Evolutionary conservation across 2,888 invertebrate species (phyloP).

Genomic region (Leptothorax acervorum): DNA sequence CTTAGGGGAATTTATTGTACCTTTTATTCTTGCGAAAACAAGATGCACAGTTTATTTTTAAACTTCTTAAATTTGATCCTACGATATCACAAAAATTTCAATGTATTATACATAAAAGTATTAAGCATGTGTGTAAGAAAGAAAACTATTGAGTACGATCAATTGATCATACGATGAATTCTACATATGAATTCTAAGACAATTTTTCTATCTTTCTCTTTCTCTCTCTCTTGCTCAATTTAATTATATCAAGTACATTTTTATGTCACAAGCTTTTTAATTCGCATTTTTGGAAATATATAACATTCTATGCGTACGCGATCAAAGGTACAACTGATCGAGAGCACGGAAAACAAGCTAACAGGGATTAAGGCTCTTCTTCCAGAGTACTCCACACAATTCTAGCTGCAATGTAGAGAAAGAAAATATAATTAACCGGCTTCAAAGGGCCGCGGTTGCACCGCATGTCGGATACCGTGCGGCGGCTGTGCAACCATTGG

Average conservation of each 20-base stretch:
- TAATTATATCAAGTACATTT: neutral
- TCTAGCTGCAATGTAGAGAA: conserved; percentile 24
- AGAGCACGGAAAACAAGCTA: conserved; percentile 6
- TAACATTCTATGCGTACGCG: neutral
- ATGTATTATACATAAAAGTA: neutral
- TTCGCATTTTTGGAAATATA: neutral
- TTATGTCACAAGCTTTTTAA: neutral
- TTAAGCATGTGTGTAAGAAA: neutral
- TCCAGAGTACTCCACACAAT: conserved; percentile 8
- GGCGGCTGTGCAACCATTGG: conserved; percentile 39
- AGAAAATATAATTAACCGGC: conserved; percentile 55
- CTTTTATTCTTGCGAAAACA: conserved; percentile 40
- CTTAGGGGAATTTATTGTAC: neutral
- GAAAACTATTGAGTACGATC: neutral
- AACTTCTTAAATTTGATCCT: conserved; percentile 1
- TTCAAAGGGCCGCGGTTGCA: conserved; percentile 36
- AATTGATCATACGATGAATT: neutral
- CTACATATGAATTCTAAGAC: neutral
- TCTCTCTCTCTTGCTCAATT: neutral
- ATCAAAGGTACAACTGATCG: conserved; percentile 1
- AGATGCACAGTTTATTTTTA: conserved; percentile 30
- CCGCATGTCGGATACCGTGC: conserved; percentile 46
- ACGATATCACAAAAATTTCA: neutral
- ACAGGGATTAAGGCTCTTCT: conserved; percentile 17
- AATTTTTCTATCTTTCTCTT: neutral